These are phyloP conservation scores for Rambutsinella grinnellia DNA, from an alignment of 2,888 invertebrate genomes.

Conservation along the genomic window DNA sequence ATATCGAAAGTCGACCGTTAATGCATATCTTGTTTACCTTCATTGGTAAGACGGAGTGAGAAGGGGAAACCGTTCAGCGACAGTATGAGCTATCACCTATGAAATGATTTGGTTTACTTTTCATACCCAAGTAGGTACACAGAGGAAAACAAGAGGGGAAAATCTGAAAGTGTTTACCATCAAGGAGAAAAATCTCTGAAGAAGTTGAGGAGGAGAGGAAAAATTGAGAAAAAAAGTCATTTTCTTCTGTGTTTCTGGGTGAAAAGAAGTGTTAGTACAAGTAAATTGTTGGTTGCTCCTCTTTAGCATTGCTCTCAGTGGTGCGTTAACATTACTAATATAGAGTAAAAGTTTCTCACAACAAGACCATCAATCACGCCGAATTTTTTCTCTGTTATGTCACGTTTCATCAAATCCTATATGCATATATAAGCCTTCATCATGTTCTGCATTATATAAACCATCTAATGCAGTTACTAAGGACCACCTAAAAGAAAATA, in stretches of 20 bases:
- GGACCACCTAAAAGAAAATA: too few species aligned
- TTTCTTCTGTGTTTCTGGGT: constrained; percentile 2
- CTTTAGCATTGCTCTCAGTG: constrained; percentile 17
- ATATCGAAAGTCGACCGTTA: too few species aligned
- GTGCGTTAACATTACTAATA: constrained; percentile 46
- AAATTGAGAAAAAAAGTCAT: constrained; percentile 32
- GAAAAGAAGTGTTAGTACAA: not conserved
- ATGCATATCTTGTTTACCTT: too few species aligned
- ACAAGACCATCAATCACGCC: constrained; percentile 64
- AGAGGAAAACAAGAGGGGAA: not conserved
- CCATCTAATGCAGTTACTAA: not conserved
- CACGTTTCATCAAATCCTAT: constrained; percentile 60
- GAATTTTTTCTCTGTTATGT: constrained; percentile 59
- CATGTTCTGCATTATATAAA: not conserved
- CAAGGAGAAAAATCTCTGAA: not conserved
- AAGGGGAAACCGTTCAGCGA: too few species aligned
- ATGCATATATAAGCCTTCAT: constrained; percentile 15
- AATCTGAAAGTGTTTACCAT: not conserved
- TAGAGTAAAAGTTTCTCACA: constrained; percentile 44
- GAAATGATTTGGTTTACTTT: not conserved
- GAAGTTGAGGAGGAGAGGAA: not conserved
- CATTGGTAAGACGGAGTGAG: too few species aligned
- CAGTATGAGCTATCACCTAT: not conserved
- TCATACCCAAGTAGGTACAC: not conserved
- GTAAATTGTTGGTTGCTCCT: constrained; percentile 11